A percentile compares a stretch with the other conserved stretches of the same genome.
These are phyloP conservation scores for Tetropium fuscum DNA, from an alignment of 2,888 invertebrate genomes.

Conservation along the genomic window DNA sequence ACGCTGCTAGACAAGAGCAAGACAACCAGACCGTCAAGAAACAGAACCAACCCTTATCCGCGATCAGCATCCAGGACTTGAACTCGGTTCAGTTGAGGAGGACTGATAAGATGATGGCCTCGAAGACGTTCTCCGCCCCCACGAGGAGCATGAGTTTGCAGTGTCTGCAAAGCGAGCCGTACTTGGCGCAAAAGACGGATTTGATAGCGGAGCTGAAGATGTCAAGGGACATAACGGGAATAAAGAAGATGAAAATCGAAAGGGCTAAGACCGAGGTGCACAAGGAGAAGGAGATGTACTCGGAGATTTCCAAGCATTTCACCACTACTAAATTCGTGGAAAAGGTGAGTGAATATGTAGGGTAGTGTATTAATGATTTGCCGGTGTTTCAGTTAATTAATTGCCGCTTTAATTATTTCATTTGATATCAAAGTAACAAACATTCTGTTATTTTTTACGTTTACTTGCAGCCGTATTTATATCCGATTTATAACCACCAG, in stretches of 20 bases:
- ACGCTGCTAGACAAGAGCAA: constrained; percentile 31
- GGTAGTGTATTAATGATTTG: background rate
- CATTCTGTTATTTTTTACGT: too few relatives aligned
- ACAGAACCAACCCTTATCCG: constrained; percentile 82
- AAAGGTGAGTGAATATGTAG: constrained; percentile 75
- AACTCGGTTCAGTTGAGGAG: constrained; percentile 85
- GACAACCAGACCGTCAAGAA: constrained; percentile 63
- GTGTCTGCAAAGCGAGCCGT: constrained; percentile 78
- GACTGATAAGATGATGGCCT: constrained; percentile 79
- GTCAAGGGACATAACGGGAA: constrained; percentile 94
- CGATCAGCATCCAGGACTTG: constrained; percentile 89
- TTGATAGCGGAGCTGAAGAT: constrained; percentile 92
- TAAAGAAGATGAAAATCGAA: constrained; percentile 92
- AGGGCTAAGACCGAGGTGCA: constrained; percentile 86
- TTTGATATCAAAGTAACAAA: too few relatives aligned
- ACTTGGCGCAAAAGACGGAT: constrained; percentile 83
- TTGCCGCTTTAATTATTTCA: background rate
- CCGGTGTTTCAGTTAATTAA: constrained; percentile 37
- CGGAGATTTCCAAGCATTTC: constrained; percentile 87
- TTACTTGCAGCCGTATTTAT: too few relatives aligned
- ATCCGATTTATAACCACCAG: too few relatives aligned
- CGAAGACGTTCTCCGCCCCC: constrained; percentile 86
- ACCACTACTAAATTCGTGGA: constrained; percentile 90
- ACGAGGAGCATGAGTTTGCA: constrained; percentile 82
- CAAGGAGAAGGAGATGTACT: constrained; percentile 85